Conservation (phyloP, 35 echinoderm and acorn worm species). For the Ophiothrix spiculata region DNA sequence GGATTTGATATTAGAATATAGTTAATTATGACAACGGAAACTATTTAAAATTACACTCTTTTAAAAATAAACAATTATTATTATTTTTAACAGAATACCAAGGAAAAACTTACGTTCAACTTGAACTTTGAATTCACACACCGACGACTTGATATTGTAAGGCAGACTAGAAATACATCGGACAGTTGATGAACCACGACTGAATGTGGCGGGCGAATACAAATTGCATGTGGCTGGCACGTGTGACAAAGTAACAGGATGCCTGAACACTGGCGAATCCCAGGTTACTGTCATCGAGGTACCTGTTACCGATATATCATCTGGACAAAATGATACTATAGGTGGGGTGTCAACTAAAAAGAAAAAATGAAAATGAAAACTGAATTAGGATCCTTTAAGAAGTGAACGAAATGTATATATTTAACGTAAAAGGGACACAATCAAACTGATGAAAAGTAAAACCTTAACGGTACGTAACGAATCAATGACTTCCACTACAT, state of each 20-base stretch:
- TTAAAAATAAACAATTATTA: background rate
- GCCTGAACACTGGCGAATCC: background rate
- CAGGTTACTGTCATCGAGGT: background rate
- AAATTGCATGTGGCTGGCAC: background rate
- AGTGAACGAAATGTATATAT: too few species aligned
- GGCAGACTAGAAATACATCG: background rate
- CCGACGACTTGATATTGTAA: background rate
- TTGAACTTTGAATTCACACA: background rate
- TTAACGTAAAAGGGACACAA: too few species aligned
- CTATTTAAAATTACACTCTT: too few species aligned
- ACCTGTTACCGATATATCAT: background rate
- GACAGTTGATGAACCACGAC: background rate
- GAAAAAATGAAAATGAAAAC: too few species aligned
- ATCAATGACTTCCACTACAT: too few species aligned
- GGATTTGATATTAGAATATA: too few species aligned
- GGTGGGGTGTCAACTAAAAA: background rate
- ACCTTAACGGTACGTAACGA: too few species aligned
- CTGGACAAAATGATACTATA: background rate
- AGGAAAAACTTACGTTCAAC: constrained; percentile 8
- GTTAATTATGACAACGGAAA: too few species aligned
- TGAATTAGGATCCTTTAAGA: too few species aligned
- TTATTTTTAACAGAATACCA: background rate
- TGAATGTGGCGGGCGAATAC: background rate
- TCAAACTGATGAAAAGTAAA: too few species aligned
- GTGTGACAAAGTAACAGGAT: background rate